Evolutionary conservation across 1,140 invertebrate genomes (phyloP), one percentile per base, ranked within the genome.

Genomic region (Elymnias hypermnestra): DNA sequence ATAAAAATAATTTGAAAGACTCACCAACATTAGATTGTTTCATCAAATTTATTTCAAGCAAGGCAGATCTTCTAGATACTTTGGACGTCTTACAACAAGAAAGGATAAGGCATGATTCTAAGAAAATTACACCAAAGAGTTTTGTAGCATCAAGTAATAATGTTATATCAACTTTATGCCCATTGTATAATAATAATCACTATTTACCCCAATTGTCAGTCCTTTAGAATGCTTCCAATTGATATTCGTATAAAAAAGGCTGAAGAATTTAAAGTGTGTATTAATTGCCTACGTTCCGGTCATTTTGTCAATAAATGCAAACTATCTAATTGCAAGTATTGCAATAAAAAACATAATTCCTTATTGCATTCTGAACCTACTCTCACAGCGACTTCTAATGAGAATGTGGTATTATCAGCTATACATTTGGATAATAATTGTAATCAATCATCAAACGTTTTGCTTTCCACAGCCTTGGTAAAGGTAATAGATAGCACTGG

Each of bases 391-490:
- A 3, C 3, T 2, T 6, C 9, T 25, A n/a, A 6, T n/a, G n/a
- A n/a, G n/a, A n/a, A n/a, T n/a, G n/a, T n/a, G n/a, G n/a, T n/a
- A n/a, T n/a, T n/a, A n/a, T n/a, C n/a, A n/a, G n/a, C n/a, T n/a
- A n/a, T n/a, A n/a, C n/a, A n/a, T n/a, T n/a, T n/a, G n/a, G n/a
- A n/a, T n/a, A n/a, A n/a, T n/a, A n/a, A n/a, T n/a, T n/a, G n/a
- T n/a, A n/a, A n/a, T 25, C 2, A 2, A 3, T 25, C 23, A 8
- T 25, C 23, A 2, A 3, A 2, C 2, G 9, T 25, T 25, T 25
- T 25, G 23, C 50, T 63, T 7, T 58, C 53, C 48, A 53, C 59
- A 51, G 59, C 53, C 2, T 18, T 56, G 31, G 44, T 55, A 3
- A 47, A 49, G 3, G 55, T 66, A 7, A 10, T 23, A 1, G 44